Evolutionary conservation across 2,797 vertebrate genomes (phyloP).

Genomic region (Sarcophilus harrisii): DNA sequence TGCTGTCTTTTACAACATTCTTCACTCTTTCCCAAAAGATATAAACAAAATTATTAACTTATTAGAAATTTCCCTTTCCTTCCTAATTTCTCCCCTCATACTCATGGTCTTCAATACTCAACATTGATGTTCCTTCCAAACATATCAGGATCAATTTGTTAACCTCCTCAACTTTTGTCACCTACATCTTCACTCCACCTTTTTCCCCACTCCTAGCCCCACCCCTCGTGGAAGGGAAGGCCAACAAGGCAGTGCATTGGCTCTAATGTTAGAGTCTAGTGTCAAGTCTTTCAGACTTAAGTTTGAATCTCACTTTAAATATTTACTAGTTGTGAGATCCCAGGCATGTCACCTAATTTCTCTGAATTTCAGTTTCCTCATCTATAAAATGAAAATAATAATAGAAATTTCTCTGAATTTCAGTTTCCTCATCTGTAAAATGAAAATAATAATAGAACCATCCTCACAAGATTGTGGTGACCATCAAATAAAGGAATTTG

Average conservation of each 20-base stretch:
- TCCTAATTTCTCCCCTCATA: not conserved
- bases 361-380: not conserved
- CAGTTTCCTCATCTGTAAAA: too few species aligned
- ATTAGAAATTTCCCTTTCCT: not conserved
- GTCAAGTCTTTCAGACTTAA: too few species aligned
- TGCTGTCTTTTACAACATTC: not conserved
- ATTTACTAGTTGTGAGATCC: too few species aligned
- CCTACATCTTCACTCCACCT: not conserved
- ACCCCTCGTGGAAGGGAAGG: not conserved
- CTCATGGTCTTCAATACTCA: not conserved
- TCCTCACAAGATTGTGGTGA: too few species aligned
- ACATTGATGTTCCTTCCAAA: too few species aligned
- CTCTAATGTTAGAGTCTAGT: not conserved
- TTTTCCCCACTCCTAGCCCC: too few species aligned
- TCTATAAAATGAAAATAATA: too few species aligned
- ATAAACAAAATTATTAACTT: not conserved
- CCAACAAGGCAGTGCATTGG: not conserved
- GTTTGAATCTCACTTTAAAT: too few species aligned
- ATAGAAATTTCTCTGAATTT: not conserved
- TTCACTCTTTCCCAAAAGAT: not conserved
- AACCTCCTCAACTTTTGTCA: not conserved
- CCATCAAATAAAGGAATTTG: too few species aligned
- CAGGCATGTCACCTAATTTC: not conserved
- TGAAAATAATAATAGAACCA: too few species aligned
- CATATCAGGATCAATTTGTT: not conserved